Evolutionary conservation across 2,888 invertebrate species (phyloP), one percentile per base, ranked within the genome.

Genomic region (Drosophila antonietae): DNA sequence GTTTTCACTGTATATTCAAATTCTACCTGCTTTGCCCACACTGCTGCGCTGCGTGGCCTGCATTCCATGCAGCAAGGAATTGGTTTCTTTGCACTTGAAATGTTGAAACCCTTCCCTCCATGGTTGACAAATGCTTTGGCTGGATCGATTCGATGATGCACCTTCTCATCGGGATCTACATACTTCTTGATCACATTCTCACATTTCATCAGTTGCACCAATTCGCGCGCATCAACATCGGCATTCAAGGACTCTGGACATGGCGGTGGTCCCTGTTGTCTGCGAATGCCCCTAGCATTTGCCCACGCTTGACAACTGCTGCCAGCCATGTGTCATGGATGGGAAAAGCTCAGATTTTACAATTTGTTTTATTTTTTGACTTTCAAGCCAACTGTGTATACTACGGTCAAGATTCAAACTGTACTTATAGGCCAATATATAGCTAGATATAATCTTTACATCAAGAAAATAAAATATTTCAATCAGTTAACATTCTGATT

Each of bases 241-340:
- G 3, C 39, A 28, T 2, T 28, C 10, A n/a, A 7, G 7, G 35
- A 18, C 7, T 20, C 20, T 2, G 18, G 8, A 39, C 68, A 79
- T 44, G 12, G 31, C 31, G 10, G 0, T 3, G 12, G n/a, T 12
- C n/a, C 12, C 3, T 10, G 10, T n/a, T 39, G n/a, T 39, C 39
- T n/a, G n/a, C 28, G 23, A 41, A 39, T n/a, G 23, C n/a, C 15
- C 14, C 44, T 43, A 39, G 58, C 56, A 0, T 14, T 8, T 0
- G 23, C 7, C 80, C 52, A 65, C 0, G 43, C 37, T 14, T 57
- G 44, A 39, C 80, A 88, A 44, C 80, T 71, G 31, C 28, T 71
- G 4, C 23, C 65, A 44, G 59, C 53, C 82, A 87, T 87, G 10
- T 28, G 14, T 8, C 20, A 37, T 31, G n/a, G 35, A 0, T 41